phyloP scores from a whole-genome alignment of 2,888 invertebrate genomes.

The Archips xylosteana region DNA sequence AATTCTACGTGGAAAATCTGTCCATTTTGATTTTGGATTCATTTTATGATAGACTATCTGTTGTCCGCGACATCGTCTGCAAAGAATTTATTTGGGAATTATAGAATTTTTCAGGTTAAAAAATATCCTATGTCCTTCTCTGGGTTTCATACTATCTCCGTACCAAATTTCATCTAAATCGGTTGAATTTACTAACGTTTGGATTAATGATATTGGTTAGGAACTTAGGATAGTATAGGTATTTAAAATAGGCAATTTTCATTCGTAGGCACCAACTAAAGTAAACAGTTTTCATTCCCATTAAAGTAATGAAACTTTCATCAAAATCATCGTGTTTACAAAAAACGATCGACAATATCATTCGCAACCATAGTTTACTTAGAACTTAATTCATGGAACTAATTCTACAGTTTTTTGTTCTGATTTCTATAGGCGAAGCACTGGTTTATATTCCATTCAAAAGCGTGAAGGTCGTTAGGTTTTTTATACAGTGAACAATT shows the following conservation, averaged over 20 bases:
- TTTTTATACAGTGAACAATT: slow-evolving; percentile 30
- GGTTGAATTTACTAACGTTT: too few relatives aligned
- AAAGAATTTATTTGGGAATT: too few relatives aligned
- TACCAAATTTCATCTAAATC: too few relatives aligned
- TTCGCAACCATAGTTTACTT: background rate
- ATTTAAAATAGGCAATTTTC: background rate
- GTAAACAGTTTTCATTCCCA: background rate
- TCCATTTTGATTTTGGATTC: too few relatives aligned
- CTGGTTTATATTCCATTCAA: slow-evolving; percentile 18
- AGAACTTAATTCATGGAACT: slow-evolving; percentile 29
- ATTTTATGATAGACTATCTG: too few relatives aligned
- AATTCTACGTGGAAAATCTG: too few relatives aligned
- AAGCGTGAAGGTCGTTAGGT: slow-evolving; percentile 38
- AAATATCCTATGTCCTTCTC: too few relatives aligned
- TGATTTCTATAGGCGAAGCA: slow-evolving; percentile 30
- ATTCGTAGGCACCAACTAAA: background rate
- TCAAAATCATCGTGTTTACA: background rate
- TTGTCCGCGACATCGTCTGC: too few relatives aligned
- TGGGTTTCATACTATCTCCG: too few relatives aligned
- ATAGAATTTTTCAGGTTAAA: too few relatives aligned
- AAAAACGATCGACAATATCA: background rate
- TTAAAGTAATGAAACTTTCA: slow-evolving; percentile 4
- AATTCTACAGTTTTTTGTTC: slow-evolving; percentile 32
- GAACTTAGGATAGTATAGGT: background rate
- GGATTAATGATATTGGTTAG: too few relatives aligned